A percentile compares a stretch with the other conserved stretches of the same genome.
These are phyloP conservation scores for Petaurus breviceps DNA, from an alignment of 2,113 vertebrate genomes.

Conservation along the genomic window DNA sequence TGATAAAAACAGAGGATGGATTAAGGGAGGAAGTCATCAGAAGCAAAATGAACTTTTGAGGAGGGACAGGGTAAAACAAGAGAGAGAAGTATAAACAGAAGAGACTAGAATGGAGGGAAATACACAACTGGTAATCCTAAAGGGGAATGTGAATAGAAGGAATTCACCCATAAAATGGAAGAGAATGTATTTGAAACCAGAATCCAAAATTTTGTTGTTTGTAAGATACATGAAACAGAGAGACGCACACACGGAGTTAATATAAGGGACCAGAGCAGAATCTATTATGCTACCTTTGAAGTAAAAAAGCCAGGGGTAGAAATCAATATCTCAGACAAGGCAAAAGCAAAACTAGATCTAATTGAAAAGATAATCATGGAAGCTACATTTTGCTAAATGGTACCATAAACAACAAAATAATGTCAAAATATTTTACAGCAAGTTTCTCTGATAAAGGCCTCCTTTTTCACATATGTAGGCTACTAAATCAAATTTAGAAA, in stretches of 20 bases:
- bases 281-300: background rate
- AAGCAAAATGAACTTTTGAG: background rate
- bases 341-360: background rate
- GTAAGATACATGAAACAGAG: background rate
- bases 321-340: background rate
- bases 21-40: background rate
- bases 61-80: background rate
- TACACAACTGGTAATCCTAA: background rate
- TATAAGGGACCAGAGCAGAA: background rate
- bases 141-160: background rate
- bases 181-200: background rate
- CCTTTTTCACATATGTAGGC: background rate
- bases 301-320: background rate
- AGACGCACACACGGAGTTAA: background rate
- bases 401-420: background rate
- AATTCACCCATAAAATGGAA: background rate
- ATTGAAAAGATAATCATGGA: background rate
- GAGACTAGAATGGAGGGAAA: background rate
- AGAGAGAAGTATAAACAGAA: background rate
- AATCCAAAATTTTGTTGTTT: background rate
- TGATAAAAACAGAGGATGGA: background rate
- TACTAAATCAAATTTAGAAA: background rate
- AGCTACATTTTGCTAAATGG: background rate
- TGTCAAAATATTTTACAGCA: background rate
- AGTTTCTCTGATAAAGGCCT: background rate